Base-by-base conservation (phyloP, 2,888 invertebrate species). In the Orthonychiurus folsomi region DNA sequence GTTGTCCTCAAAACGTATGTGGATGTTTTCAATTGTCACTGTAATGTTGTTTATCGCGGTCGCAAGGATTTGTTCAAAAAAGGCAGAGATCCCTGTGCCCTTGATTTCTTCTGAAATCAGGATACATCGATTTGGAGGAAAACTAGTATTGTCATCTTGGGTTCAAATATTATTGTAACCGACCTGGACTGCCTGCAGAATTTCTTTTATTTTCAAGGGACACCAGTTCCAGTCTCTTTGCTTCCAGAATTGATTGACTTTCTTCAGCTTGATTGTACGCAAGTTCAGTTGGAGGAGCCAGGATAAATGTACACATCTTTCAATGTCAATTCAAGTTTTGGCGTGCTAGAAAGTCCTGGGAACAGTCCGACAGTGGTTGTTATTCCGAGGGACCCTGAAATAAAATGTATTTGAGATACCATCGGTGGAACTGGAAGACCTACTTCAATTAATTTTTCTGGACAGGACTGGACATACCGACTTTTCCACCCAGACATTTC, bases 31-130 rank as follows among this genome's bases (percentile, higher is more conserved):
- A 26, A 90, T 81, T 64, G 84, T 86, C 63, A 90, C 83, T 79
- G 89, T 88, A 54, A 91, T 80, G 75, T 88, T 88, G 76, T 88
- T 88, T 69, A 89, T 82, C 20, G 89, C 83, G 28, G 87, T 87
- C 23, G 87, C 85, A 68, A 86, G 80, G 57, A 89, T 76, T 74
- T 85, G 85, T 76, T 88, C 87, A 66, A 87, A 82, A 75, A 88
- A 37, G 5, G 9, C 37, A n/a, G n/a, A n/a, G n/a, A n/a, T n/a
- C n/a, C n/a, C n/a, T n/a, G n/a, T n/a, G n/a, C n/a, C n/a, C n/a
- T n/a, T n/a, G n/a, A n/a, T n/a, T n/a, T n/a, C n/a, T n/a, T n/a
- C n/a, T n/a, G n/a, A n/a, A n/a, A n/a, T n/a, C n/a, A n/a, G n/a
- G n/a, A n/a, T n/a, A n/a, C n/a, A n/a, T n/a, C n/a, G n/a, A n/a